Evolutionary conservation across 1,140 invertebrate species (phyloP).

Genomic region (Eriosoma lanigerum): DNA sequence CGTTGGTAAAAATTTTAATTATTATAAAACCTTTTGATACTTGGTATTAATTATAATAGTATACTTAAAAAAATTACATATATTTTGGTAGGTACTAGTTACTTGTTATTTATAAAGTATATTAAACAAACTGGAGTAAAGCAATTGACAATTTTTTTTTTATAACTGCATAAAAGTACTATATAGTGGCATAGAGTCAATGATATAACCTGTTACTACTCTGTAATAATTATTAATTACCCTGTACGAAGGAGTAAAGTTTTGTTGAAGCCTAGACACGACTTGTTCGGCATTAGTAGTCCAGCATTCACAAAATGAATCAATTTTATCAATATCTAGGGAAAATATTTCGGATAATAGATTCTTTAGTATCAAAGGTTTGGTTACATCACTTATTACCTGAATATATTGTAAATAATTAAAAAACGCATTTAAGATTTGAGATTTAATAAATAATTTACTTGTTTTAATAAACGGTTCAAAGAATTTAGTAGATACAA

Average conservation of each 20-base stretch:
- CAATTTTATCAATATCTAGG: not conserved
- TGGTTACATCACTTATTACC: constrained; percentile 39
- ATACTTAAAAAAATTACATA: no score
- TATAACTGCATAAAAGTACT: no score
- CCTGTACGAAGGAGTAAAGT: constrained; percentile 10
- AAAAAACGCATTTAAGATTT: not conserved
- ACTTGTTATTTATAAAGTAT: no score
- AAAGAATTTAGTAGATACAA: constrained; percentile 27
- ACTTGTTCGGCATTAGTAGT: constrained; percentile 30
- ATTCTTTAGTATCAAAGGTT: constrained; percentile 25
- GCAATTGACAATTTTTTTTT: no score
- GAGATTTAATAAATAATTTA: not conserved
- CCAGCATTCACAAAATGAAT: constrained; percentile 37
- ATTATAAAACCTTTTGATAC: no score
- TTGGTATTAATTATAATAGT: no score
- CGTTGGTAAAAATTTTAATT: no score
- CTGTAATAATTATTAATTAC: constrained; percentile 15
- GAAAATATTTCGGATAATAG: constrained; percentile 7
- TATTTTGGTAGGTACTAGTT: no score
- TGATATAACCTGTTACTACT: no score
- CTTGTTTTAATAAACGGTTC: constrained; percentile 36
- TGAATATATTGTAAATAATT: not conserved
- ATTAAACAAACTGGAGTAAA: no score
- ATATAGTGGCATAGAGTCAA: no score
- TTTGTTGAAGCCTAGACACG: constrained; percentile 38